A percentile compares a stretch with the other conserved stretches of the same genome.
phyloP scores from a whole-genome alignment of 2,113 vertebrate species.

The Pituophis catenifer region DNA sequence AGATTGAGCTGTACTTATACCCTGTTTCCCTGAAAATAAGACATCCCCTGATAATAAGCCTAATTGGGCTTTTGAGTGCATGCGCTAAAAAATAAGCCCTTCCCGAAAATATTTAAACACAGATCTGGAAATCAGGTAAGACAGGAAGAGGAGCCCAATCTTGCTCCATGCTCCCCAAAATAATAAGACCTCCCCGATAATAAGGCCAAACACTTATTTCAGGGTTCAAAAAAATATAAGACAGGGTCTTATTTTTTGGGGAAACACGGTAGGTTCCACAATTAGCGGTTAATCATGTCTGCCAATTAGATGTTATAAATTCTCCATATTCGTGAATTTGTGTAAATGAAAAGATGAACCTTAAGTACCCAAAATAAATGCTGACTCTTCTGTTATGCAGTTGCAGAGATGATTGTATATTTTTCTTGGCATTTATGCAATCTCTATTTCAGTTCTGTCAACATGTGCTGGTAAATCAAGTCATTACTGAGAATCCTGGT shows the following conservation, averaged over 20 bases:
- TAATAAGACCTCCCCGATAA: too few relatives aligned
- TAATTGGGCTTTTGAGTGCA: too few relatives aligned
- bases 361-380: rapidly evolving
- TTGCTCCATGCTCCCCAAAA: too few relatives aligned
- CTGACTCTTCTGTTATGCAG: constrained; percentile 3
- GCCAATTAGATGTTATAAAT: not conserved
- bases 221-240: too few relatives aligned
- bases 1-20: not conserved
- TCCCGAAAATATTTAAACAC: too few relatives aligned
- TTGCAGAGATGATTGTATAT: not conserved
- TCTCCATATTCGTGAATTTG: not conserved
- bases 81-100: too few relatives aligned
- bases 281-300: constrained; percentile 12
- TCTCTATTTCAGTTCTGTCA: constrained; percentile 14
- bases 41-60: too few relatives aligned
- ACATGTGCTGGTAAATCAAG: constrained; percentile 20
- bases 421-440: constrained; percentile 14
- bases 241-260: too few relatives aligned
- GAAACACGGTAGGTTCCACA: not conserved
- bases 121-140: too few relatives aligned
- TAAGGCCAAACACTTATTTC: too few relatives aligned
- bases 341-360: not conserved
- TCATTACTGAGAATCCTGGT: constrained; percentile 30
- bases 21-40: too few relatives aligned
- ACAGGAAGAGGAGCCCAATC: too few relatives aligned